phyloP scores from a whole-genome alignment of 2,113 vertebrate species.

The Mirza zaza region DNA sequence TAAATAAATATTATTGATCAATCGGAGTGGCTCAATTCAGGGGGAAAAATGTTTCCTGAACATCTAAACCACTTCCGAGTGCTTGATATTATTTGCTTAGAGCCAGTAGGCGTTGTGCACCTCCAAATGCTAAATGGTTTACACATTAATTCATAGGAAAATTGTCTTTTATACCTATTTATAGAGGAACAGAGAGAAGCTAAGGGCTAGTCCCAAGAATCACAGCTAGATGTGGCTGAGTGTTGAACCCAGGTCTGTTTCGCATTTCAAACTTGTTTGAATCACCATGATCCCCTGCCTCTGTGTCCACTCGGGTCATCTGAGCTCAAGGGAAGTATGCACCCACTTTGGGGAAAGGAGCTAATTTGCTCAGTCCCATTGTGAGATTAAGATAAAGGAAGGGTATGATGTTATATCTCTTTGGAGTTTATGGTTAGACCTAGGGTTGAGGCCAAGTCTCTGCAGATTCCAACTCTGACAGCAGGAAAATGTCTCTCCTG shows the following conservation, averaged over 20 bases:
- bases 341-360: not conserved
- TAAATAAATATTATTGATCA: not conserved
- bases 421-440: not conserved
- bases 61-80: not conserved
- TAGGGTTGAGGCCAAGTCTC: not conserved
- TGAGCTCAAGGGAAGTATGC: not conserved
- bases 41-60: not conserved
- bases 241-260: not conserved
- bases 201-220: no score
- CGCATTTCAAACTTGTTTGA: not conserved
- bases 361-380: not conserved
- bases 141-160: not conserved
- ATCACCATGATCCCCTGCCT: rapidly evolving
- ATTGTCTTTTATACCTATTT: not conserved
- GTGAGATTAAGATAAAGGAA: not conserved
- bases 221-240: no score
- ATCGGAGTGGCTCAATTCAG: not conserved
- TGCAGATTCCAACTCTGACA: not conserved
- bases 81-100: not conserved
- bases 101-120: not conserved
- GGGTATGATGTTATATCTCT: not conserved
- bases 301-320: rapidly evolving
- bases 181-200: not conserved
- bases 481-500: not conserved
- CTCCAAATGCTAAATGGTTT: not conserved